A percentile compares a stretch with the other conserved stretches of the same genome.
Evolutionary conservation across 2,113 vertebrate genomes (phyloP).

Genomic region (Urocynchramus pylzowi): DNA sequence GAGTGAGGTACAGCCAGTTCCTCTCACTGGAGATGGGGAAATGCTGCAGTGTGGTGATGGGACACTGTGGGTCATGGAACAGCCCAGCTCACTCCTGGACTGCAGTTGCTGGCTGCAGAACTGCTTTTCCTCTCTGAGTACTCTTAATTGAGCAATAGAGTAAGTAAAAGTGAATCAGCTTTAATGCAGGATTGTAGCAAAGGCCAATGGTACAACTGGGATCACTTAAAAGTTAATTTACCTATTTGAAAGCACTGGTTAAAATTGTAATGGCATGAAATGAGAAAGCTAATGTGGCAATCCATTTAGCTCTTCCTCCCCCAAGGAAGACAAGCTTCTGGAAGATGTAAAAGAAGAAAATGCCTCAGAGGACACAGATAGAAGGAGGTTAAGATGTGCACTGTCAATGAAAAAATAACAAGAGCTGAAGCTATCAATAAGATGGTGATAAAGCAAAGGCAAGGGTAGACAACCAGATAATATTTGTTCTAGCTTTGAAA

Average conservation of each 20-base stretch:
- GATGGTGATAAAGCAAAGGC: not conserved
- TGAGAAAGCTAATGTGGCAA: not conserved
- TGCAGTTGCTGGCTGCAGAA: not conserved
- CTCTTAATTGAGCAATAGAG: not conserved
- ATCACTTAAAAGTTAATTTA: constrained; percentile 23
- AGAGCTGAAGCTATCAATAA: not conserved
- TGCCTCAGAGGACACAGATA: not conserved
- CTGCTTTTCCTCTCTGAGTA: not conserved
- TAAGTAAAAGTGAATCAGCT: constrained; percentile 24
- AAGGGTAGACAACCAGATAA: not conserved
- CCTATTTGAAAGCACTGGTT: not conserved
- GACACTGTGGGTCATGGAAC: not conserved
- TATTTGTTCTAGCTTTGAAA: not conserved
- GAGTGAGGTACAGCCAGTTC: not conserved
- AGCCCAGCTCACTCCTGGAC: not conserved
- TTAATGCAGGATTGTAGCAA: not conserved
- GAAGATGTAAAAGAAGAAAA: not conserved
- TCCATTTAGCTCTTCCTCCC: not conserved
- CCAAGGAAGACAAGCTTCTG: not conserved
- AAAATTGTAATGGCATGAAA: not conserved
- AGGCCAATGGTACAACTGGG: not conserved
- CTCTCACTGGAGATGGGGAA: accelerated
- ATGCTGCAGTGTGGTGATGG: accelerated
- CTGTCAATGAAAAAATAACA: not conserved
- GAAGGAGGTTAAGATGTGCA: not conserved